Evolutionary conservation across 2,888 invertebrate species (phyloP).

Genomic region (Tethea ocularis): DNA sequence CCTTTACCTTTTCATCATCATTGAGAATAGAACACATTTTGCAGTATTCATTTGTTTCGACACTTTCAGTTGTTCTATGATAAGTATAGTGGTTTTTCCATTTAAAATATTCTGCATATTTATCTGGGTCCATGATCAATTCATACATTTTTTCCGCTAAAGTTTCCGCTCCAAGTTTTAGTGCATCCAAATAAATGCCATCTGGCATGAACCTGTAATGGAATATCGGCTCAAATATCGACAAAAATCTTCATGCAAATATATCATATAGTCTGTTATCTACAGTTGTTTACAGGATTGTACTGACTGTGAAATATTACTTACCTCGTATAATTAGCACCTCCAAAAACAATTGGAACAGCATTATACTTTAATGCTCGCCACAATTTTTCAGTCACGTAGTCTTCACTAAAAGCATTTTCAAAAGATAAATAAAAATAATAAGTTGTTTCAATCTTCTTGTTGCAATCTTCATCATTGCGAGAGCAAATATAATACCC

Average conservation of each 20-base stretch:
- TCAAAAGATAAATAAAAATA: conserved; percentile 67
- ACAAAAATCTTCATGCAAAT: not conserved
- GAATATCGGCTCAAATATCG: not conserved
- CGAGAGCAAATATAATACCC: conserved; percentile 43
- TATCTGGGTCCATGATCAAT: conserved; percentile 52
- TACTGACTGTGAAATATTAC: not conserved
- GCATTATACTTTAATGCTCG: conserved; percentile 50
- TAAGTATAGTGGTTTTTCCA: conserved; percentile 71
- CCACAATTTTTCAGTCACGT: conserved; percentile 66
- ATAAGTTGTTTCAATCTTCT: conserved; percentile 48
- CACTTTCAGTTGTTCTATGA: conserved; percentile 43
- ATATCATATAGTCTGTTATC: too few relatives aligned
- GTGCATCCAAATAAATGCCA: conserved; percentile 59
- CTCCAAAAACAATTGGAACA: conserved; percentile 65
- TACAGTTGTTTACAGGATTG: not conserved
- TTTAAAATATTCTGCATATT: conserved; percentile 62
- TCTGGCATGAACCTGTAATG: conserved; percentile 47
- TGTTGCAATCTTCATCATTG: conserved; percentile 39
- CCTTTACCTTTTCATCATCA: conserved; percentile 46
- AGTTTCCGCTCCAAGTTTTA: conserved; percentile 41
- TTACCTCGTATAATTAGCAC: conserved; percentile 66
- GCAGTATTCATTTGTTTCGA: conserved; percentile 68
- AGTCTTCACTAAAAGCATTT: conserved; percentile 59
- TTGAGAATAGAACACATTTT: conserved; percentile 62
- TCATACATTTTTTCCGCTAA: conserved; percentile 58